Evolutionary conservation across 2,113 vertebrate species (phyloP).

Genomic region (Hassar affinis): DNA sequence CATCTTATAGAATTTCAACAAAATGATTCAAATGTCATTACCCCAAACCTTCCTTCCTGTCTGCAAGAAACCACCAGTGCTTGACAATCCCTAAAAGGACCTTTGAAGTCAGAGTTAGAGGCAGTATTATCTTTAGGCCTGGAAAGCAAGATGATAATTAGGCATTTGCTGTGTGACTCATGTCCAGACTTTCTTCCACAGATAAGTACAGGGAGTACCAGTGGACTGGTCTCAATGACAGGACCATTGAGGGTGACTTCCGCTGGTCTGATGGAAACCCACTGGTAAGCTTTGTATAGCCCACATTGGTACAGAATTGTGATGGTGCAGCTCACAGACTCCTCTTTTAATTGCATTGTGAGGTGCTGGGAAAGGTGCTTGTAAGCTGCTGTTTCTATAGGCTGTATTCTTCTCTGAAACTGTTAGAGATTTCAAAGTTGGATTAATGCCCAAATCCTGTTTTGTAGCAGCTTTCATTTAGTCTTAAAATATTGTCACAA

Average conservation of each 20-base stretch:
- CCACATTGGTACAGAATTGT: not conserved
- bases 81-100: not conserved
- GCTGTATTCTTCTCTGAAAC: not conserved
- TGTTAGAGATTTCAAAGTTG: not conserved
- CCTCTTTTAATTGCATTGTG: constrained; percentile 11
- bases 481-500: not conserved
- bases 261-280: constrained; percentile 91
- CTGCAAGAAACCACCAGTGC: not conserved
- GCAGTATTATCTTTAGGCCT: constrained; percentile 57
- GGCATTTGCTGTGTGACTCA: constrained; percentile 16
- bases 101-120: constrained; percentile 34
- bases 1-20: constrained; percentile 9
- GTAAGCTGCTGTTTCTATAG: not conserved
- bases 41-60: not conserved
- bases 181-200: constrained; percentile 52
- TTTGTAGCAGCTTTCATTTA: not conserved
- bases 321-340: constrained; percentile 5
- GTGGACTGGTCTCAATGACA: constrained; percentile 91
- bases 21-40: not conserved
- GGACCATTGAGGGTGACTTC: constrained; percentile 91
- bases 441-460: not conserved
- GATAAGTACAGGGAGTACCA: constrained; percentile 88
- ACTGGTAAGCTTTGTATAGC: constrained; percentile 75
- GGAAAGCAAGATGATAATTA: constrained; percentile 55
- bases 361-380: constrained; percentile 16